Evolutionary conservation across 1,140 invertebrate species (phyloP).

Genomic region (Dryas iulia): DNA sequence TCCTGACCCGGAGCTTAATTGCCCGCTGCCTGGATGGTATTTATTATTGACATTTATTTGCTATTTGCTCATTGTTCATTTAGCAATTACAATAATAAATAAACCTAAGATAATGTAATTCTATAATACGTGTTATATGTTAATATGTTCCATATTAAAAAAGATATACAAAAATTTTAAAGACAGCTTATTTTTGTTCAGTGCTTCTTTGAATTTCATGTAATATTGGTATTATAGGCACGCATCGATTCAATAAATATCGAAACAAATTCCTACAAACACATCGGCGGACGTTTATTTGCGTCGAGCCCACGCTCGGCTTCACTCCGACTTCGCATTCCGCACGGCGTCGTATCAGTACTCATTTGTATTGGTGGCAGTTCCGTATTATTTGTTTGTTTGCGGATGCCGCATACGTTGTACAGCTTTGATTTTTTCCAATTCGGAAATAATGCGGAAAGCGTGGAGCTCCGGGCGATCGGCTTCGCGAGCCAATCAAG

Average conservation of each 20-base stretch:
- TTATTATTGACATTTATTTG: slow-evolving; percentile 61
- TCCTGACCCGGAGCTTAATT: slow-evolving; percentile 73
- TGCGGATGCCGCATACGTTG: slow-evolving; percentile 68
- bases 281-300: slow-evolving; percentile 75
- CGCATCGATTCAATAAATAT: slow-evolving; percentile 70
- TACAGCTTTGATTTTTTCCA: slow-evolving; percentile 75
- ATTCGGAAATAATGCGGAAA: slow-evolving; percentile 74
- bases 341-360: slow-evolving; percentile 64
- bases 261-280: slow-evolving; percentile 72
- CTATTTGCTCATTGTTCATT: slow-evolving; percentile 30
- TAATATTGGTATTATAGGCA: slow-evolving; percentile 45
- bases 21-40: slow-evolving; percentile 66
- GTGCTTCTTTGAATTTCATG: slow-evolving; percentile 6
- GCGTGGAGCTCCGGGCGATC: slow-evolving; percentile 58
- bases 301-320: slow-evolving; percentile 65
- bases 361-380: slow-evolving; percentile 76
- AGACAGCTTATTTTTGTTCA: too few relatives aligned
- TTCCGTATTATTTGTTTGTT: slow-evolving; percentile 77
- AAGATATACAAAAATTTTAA: too few relatives aligned
- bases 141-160: too few relatives aligned
- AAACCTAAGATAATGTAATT: background rate
- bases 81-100: slow-evolving; percentile 1
- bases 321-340: slow-evolving; percentile 63
- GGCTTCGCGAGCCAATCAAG: slow-evolving; percentile 58
- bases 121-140: too few relatives aligned